phyloP scores from a whole-genome alignment of 1,140 invertebrate genomes.

The Calosoma granatense region DNA sequence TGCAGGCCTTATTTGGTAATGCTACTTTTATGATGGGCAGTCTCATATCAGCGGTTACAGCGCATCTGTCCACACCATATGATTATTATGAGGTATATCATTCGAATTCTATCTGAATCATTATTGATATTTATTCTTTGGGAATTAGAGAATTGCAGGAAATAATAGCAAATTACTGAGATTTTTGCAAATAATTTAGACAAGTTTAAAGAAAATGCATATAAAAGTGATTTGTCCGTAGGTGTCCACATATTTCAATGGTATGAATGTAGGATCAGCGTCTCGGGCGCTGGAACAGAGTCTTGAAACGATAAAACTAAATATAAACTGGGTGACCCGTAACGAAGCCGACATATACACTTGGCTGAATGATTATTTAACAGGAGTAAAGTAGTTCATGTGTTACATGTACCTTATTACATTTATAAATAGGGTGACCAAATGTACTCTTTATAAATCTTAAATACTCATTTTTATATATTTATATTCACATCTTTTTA shows the following conservation, averaged over 20 bases:
- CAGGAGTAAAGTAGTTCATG: conserved; percentile 1
- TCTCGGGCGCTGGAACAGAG: conserved; percentile 57
- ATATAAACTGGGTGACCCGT: conserved; percentile 63
- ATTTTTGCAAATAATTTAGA: conserved; percentile 8
- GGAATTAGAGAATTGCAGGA: neutral
- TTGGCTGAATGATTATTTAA: conserved; percentile 27
- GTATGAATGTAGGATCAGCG: conserved; percentile 56
- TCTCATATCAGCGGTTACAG: conserved; percentile 57
- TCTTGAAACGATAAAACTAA: conserved; percentile 64
- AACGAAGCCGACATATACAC: conserved; percentile 42
- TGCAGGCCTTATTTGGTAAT: conserved; percentile 54
- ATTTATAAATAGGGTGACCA: too few species aligned
- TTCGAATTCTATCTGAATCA: neutral
- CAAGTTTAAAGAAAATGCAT: conserved; percentile 15
- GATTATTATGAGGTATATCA: conserved; percentile 57
- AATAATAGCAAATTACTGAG: neutral
- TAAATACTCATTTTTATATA: too few species aligned
- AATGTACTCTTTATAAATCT: too few species aligned
- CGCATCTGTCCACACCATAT: conserved; percentile 59
- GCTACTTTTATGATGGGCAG: conserved; percentile 56
- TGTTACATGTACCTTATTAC: neutral
- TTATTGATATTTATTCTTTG: neutral
- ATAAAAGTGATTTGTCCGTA: conserved; percentile 24
- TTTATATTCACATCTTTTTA: too few species aligned
- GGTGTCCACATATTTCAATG: conserved; percentile 58